Base-by-base conservation (phyloP, 2,888 invertebrate species). In the Amphipoea oculea region DNA sequence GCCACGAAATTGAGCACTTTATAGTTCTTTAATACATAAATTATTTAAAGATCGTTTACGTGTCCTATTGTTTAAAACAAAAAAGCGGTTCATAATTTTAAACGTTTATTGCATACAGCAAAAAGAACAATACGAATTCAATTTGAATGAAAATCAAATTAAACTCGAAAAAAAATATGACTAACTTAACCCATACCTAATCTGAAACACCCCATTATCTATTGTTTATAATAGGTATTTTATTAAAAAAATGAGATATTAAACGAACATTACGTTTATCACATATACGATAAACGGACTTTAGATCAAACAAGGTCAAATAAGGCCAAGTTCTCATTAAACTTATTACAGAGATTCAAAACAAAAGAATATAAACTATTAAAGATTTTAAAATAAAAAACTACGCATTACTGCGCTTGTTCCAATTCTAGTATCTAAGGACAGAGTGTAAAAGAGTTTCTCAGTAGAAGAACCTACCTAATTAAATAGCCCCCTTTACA, bases 321-420 rank as follows among this genome's bases (percentile, higher is more conserved):
- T 12, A 63, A 63, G 68, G 76, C 71, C 74, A 86, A 85, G 82
- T 78, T 82, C 67, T 78, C 69, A 79, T 84, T 81, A 79, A 66
- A 80, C 42, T 72, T 75, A 62, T 75, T 68, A 78, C 40, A 65
- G 62, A 77, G 45, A 78, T 73, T 66, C 14, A 77, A 83, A 74
- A 68, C 69, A 67, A 69, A 69, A 75, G 0, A 62, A 60, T 42
- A n/a, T 76, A n/a, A 40, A 63, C 48, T 23, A 69, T 4, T 11
- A n/a, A 51, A 66, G 12, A 42, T 40, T 60, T 65, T 48, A 5
- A 65, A 65, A 68, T 36, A 67, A 57, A 42, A 45, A 71, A 67
- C 14, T 70, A 48, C 73, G 57, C n/a, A 67, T 45, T 45, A 66
- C 1, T 40, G n/a, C 4, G 29, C 7, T 51, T 1, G 42, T 17